Percentiles rank a stretch among this genome's conserved stretches.
phyloP scores from a whole-genome alignment of 2,888 invertebrate genomes.

The Torymus texanus region DNA sequence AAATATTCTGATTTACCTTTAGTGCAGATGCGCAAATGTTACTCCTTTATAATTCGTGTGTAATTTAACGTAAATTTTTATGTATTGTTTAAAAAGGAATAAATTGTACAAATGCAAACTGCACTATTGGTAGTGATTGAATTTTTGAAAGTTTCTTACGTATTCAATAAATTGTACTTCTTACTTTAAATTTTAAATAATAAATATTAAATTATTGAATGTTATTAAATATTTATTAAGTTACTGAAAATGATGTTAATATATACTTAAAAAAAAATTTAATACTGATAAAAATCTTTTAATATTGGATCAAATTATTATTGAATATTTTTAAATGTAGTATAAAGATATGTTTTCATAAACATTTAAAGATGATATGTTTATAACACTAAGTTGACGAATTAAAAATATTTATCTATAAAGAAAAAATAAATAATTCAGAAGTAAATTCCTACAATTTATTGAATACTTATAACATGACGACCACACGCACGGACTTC shows the following conservation, averaged over 20 bases:
- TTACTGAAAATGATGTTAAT: conserved; percentile 3
- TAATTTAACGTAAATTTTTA: no score
- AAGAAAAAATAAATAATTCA: conserved; percentile 11
- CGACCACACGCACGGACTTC: conserved; percentile 19
- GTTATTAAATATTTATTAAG: conserved; percentile 26
- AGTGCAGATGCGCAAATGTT: not conserved
- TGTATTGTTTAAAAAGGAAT: not conserved
- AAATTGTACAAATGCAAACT: not conserved
- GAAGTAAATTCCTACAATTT: conserved; percentile 26
- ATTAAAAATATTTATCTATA: conserved; percentile 40
- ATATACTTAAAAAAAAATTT: conserved; percentile 9
- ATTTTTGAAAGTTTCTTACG: conserved; percentile 10
- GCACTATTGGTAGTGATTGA: not conserved
- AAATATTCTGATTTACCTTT: conserved; percentile 9
- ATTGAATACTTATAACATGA: conserved; percentile 2
- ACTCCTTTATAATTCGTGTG: not conserved
- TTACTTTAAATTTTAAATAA: conserved; percentile 12
- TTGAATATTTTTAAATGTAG: conserved; percentile 25
- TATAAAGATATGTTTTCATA: conserved; percentile 30
- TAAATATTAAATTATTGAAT: conserved; percentile 29
- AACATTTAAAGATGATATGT: conserved; percentile 41
- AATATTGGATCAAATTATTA: conserved; percentile 3
- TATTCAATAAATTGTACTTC: conserved; percentile 18
- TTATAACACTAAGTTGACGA: conserved; percentile 36
- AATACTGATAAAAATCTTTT: conserved; percentile 21